Percentiles rank a stretch among this genome's conserved stretches.
Evolutionary conservation across 2,113 vertebrate species (phyloP).

Genomic region (Elgaria multicarinata): DNA sequence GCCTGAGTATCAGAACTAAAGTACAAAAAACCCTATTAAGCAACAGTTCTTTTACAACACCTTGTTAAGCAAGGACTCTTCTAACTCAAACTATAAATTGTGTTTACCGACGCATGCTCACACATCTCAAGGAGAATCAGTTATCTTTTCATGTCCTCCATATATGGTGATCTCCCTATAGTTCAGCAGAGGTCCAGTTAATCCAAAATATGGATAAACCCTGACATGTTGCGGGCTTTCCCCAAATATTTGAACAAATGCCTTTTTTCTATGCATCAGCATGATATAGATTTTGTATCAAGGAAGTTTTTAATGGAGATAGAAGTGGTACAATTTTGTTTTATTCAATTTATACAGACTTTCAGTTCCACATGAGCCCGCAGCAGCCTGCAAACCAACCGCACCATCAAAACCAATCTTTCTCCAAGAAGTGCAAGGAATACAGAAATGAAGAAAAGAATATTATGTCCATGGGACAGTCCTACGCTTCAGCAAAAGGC

Average conservation of each 20-base stretch:
- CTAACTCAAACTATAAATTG: not conserved
- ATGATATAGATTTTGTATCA: not conserved
- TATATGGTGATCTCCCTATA: not conserved
- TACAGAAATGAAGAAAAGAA: constrained; percentile 1
- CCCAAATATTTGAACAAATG: not conserved
- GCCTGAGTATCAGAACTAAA: not conserved
- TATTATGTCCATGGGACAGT: not conserved
- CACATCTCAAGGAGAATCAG: not conserved
- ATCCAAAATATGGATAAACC: not conserved
- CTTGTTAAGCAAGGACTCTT: not conserved
- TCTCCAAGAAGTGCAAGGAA: fast-evolving
- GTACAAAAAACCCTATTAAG: not conserved
- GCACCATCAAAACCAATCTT: not conserved
- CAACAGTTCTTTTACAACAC: not conserved
- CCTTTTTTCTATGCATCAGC: not conserved
- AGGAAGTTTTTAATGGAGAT: not conserved
- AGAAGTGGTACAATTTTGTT: not conserved
- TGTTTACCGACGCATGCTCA: not conserved
- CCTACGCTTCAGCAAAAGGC: not conserved
- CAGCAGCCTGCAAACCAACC: not conserved
- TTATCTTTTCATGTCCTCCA: not conserved
- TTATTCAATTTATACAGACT: fast-evolving
- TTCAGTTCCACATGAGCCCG: not conserved
- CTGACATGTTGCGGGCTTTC: not conserved
- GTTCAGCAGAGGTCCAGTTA: not conserved